These are phyloP conservation scores for Hesperia comma DNA, from an alignment of 2,888 invertebrate genomes.

Conservation along the genomic window DNA sequence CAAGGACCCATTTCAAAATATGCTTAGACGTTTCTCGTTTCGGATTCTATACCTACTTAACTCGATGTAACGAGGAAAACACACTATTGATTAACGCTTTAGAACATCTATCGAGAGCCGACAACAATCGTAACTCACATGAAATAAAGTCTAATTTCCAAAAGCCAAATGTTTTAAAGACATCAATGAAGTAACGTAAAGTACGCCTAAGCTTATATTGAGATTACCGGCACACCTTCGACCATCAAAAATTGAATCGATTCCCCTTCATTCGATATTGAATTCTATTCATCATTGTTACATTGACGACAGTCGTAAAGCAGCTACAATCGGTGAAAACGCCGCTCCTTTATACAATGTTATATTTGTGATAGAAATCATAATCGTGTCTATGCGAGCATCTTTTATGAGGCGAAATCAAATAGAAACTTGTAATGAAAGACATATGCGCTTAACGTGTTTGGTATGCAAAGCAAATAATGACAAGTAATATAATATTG, in stretches of 20 bases:
- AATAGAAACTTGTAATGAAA: conserved; percentile 83
- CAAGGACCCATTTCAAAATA: conserved; percentile 60
- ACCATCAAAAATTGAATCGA: conserved; percentile 45
- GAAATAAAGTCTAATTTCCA: conserved; percentile 50
- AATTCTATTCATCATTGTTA: conserved; percentile 49
- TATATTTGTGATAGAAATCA: conserved; percentile 81
- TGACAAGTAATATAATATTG: conserved; percentile 77
- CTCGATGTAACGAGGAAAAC: conserved; percentile 63
- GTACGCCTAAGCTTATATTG: conserved; percentile 51
- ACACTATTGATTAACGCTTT: conserved; percentile 72
- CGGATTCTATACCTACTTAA: conserved; percentile 50
- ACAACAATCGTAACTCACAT: conserved; percentile 49
- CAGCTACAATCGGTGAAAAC: conserved; percentile 49
- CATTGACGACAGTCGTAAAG: conserved; percentile 47
- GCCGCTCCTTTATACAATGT: conserved; percentile 63
- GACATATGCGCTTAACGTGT: conserved; percentile 73
- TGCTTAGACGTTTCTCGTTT: conserved; percentile 68
- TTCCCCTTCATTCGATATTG: conserved; percentile 48
- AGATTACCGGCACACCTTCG: conserved; percentile 50
- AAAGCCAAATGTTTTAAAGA: conserved; percentile 41
- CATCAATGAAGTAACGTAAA: conserved; percentile 62
- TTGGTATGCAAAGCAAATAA: conserved; percentile 76
- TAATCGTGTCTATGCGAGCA: conserved; percentile 75
- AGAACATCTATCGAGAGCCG: conserved; percentile 41
- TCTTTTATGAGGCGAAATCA: conserved; percentile 80